Conservation (phyloP, 2,888 invertebrate species). For the Sclerodermus sp. region DNA sequence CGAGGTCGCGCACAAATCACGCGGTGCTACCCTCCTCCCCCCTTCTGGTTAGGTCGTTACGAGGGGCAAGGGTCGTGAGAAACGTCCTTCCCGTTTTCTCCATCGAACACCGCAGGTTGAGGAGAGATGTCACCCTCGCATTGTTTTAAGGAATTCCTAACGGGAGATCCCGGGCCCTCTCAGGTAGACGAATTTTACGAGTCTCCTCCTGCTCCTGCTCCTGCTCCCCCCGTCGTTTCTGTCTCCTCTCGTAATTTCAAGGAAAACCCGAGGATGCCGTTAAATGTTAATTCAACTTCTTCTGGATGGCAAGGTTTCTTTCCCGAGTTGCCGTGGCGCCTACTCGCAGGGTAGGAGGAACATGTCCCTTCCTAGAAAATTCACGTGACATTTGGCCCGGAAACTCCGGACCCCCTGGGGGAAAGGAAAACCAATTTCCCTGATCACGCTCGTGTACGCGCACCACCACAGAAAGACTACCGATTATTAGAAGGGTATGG, state of each 20-base stretch:
- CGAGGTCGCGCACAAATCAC: conserved; percentile 46
- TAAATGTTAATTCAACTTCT: conserved; percentile 15
- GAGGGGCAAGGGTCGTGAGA: conserved; percentile 39
- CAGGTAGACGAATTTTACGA: conserved; percentile 37
- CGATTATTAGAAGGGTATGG: too few species aligned
- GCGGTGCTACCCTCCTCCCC: not conserved
- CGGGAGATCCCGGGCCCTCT: conserved; percentile 28
- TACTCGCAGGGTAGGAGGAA: too few species aligned
- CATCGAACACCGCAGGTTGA: conserved; percentile 22
- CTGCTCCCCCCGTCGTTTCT: conserved; percentile 10
- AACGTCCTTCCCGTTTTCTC: conserved; percentile 31
- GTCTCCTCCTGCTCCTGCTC: conserved; percentile 8
- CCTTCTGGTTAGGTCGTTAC: not conserved
- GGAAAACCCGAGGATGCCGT: conserved; percentile 8
- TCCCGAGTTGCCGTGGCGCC: too few species aligned
- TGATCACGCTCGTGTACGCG: too few species aligned
- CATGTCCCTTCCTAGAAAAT: too few species aligned
- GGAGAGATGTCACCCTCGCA: conserved; percentile 47
- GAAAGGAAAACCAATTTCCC: too few species aligned
- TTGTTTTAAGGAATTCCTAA: conserved; percentile 53
- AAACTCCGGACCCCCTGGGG: too few species aligned
- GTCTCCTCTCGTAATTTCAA: conserved; percentile 22
- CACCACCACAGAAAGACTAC: too few species aligned
- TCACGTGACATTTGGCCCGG: too few species aligned
- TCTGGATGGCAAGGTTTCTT: too few species aligned